Conservation (phyloP, 2,888 invertebrate genomes). For the Pandemis corylana region DNA sequence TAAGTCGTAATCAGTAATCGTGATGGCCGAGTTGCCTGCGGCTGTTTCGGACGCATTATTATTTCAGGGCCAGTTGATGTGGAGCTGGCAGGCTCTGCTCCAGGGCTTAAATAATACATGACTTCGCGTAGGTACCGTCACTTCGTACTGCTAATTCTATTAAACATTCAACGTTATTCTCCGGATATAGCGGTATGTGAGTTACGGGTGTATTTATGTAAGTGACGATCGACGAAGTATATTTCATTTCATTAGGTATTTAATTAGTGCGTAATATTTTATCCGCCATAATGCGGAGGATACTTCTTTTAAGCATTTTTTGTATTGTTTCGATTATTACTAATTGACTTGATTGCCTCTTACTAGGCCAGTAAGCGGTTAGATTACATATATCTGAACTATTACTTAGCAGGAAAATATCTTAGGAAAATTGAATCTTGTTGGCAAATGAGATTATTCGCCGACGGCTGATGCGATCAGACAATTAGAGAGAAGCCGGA, state of each 20-base stretch:
- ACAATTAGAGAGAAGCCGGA: slow-evolving; percentile 1
- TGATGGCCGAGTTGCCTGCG: background rate
- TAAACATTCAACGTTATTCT: background rate
- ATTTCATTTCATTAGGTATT: background rate
- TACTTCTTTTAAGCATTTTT: background rate
- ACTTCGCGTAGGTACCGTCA: background rate
- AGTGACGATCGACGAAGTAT: background rate
- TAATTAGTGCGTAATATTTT: background rate
- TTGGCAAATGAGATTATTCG: slow-evolving; percentile 7
- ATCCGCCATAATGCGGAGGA: no score
- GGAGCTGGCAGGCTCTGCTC: slow-evolving; percentile 21
- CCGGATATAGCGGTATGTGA: background rate
- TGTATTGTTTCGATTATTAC: background rate
- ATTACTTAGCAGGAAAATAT: background rate
- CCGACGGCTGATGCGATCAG: background rate
- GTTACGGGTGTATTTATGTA: slow-evolving; percentile 1
- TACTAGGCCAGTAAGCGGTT: background rate
- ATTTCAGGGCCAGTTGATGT: slow-evolving; percentile 25
- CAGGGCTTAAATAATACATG: slow-evolving; percentile 26
- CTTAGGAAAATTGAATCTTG: slow-evolving; percentile 6
- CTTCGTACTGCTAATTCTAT: background rate
- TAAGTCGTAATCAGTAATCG: slow-evolving; percentile 7
- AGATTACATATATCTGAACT: background rate
- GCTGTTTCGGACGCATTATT: slow-evolving; percentile 13
- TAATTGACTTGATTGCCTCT: background rate